A percentile compares a stretch with the other conserved stretches of the same genome.
Conservation (phyloP, 2,113 vertebrate species). For the Chamaetylas fuelleborni region DNA sequence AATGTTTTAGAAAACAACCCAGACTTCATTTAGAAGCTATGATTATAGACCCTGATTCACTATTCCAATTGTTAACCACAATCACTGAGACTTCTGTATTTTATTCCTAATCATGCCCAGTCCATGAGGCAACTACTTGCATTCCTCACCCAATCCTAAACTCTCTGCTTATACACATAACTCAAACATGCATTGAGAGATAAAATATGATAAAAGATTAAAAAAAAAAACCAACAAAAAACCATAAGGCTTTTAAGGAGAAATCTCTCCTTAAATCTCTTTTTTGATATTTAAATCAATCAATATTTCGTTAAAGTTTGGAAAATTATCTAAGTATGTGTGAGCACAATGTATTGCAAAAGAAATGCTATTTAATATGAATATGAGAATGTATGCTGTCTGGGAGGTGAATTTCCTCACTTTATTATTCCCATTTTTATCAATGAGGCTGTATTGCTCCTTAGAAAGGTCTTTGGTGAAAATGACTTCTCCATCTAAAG, state of each 20-base stretch:
- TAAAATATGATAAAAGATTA: background rate
- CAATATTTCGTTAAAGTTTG: background rate
- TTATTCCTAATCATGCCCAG: background rate
- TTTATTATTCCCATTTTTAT: background rate
- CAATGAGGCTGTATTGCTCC: background rate
- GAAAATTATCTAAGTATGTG: background rate
- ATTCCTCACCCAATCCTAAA: background rate
- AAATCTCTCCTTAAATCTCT: background rate
- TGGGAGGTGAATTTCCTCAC: background rate
- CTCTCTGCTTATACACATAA: background rate
- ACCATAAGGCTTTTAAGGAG: background rate
- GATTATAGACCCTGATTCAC: background rate
- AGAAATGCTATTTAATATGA: background rate
- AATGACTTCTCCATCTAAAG: background rate
- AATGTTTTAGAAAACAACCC: background rate
- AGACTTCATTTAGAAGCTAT: background rate
- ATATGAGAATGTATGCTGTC: background rate
- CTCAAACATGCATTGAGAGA: background rate
- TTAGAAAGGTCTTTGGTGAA: background rate
- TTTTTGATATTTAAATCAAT: background rate
- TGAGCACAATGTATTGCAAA: background rate
- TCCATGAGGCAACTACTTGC: background rate
- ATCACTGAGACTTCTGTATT: background rate
- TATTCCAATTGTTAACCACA: background rate
- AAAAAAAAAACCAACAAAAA: background rate